Evolutionary conservation across 2,888 invertebrate genomes (phyloP).

Genomic region (Xylophagus ater): DNA sequence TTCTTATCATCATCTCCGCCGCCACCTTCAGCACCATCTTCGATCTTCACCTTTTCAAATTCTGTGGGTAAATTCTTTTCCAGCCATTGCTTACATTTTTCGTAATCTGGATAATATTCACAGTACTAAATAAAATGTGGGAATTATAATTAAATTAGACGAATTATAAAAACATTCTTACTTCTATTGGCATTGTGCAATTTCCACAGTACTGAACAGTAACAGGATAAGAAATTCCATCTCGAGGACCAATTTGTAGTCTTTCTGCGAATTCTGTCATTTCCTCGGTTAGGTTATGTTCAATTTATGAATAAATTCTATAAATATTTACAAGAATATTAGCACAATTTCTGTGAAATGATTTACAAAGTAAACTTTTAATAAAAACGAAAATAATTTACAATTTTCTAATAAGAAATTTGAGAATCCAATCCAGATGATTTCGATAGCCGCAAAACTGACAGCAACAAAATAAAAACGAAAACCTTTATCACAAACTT

Average conservation of each 20-base stretch:
- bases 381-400: no score
- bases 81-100: conserved; percentile 94
- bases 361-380: no score
- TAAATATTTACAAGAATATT: no score
- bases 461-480: no score
- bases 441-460: no score
- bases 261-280: conserved; percentile 48
- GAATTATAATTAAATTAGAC: no score
- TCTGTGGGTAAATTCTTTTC: conserved; percentile 88
- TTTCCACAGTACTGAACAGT: conserved; percentile 86
- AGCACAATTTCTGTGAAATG: no score
- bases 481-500: no score
- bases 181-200: conserved; percentile 89
- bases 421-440: no score
- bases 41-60: conserved; percentile 72
- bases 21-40: conserved; percentile 49
- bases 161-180: conserved; percentile 36
- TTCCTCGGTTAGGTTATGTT: no score
- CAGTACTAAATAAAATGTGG: conserved; percentile 64
- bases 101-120: conserved; percentile 95
- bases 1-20: conserved; percentile 87
- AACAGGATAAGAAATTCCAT: conserved; percentile 68
- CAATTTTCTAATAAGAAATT: no score
- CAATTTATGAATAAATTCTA: no score
- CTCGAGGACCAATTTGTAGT: conserved; percentile 53